phyloP scores from a whole-genome alignment of 1,140 invertebrate genomes.

The Lycorma delicatula region DNA sequence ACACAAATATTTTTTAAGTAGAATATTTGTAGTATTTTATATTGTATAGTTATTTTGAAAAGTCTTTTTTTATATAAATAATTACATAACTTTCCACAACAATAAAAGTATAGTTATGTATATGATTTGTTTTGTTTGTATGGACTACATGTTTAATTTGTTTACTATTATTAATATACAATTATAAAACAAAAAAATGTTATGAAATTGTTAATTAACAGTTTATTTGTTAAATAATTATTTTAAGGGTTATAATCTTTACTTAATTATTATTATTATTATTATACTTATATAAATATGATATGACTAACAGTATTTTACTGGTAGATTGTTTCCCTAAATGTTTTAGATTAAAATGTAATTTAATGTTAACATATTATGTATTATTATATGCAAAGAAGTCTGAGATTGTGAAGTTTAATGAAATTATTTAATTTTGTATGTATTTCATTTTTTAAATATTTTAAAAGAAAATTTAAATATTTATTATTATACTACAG shows the following conservation, averaged over 20 bases:
- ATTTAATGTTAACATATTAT: constrained; percentile 10
- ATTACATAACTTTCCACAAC: too few species aligned
- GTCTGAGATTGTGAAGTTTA: constrained; percentile 27
- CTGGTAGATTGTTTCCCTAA: constrained; percentile 11
- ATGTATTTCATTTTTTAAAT: constrained; percentile 16
- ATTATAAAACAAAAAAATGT: not conserved
- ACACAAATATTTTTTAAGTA: too few species aligned
- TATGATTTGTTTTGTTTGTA: too few species aligned
- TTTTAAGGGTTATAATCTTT: not conserved
- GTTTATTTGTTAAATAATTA: not conserved
- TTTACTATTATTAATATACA: not conserved
- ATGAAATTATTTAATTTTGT: constrained; percentile 25
- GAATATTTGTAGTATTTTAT: too few species aligned
- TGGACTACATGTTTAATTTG: too few species aligned
- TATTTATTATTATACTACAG: not conserved
- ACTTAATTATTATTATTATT: not conserved
- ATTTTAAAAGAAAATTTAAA: not conserved
- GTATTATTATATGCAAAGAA: constrained; percentile 22
- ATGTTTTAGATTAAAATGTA: constrained; percentile 7
- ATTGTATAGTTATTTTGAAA: too few species aligned
- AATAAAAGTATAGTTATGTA: too few species aligned
- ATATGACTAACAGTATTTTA: not conserved
- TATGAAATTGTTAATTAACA: not conserved
- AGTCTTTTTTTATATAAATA: too few species aligned
- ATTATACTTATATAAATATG: constrained; percentile 2